These are phyloP conservation scores for Caenorhabditis wallacei DNA, from an alignment of 2,888 invertebrate genomes.

Conservation along the genomic window DNA sequence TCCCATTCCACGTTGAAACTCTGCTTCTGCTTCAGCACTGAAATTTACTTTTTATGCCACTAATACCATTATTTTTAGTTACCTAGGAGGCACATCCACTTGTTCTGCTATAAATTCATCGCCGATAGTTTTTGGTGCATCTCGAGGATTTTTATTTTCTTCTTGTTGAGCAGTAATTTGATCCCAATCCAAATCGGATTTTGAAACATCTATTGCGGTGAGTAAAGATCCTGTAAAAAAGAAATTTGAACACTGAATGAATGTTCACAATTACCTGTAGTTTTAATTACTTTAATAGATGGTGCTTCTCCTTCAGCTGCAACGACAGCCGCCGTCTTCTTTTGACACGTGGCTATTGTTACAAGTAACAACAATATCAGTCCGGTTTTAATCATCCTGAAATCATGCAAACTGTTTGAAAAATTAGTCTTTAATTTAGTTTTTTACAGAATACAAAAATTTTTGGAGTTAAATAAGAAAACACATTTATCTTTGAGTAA, in stretches of 20 bases:
- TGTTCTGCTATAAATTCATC: constrained; percentile 47
- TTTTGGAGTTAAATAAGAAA: background rate
- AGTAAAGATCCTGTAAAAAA: constrained; percentile 27
- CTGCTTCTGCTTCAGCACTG: constrained; percentile 38
- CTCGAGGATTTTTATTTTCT: constrained; percentile 20
- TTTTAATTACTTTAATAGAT: constrained; percentile 40
- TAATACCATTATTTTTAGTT: background rate
- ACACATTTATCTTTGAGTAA: too few species aligned
- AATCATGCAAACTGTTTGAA: background rate
- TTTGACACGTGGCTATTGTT: constrained; percentile 41
- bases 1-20: constrained; percentile 54
- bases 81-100: constrained; percentile 26
- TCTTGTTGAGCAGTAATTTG: constrained; percentile 42
- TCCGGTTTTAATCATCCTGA: constrained; percentile 55
- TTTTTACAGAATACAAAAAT: too few species aligned
- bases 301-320: constrained; percentile 51
- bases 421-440: too few species aligned
- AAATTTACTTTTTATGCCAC: background rate
- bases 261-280: constrained; percentile 16
- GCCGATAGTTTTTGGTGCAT: constrained; percentile 16
- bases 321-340: constrained; percentile 38
- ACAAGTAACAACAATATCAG: constrained; percentile 36
- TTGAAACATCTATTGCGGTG: constrained; percentile 43
- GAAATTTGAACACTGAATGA: background rate
- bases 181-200: constrained; percentile 50